These are phyloP conservation scores for Eriosoma lanigerum DNA, from an alignment of 1,140 invertebrate species.

Conservation along the genomic window DNA sequence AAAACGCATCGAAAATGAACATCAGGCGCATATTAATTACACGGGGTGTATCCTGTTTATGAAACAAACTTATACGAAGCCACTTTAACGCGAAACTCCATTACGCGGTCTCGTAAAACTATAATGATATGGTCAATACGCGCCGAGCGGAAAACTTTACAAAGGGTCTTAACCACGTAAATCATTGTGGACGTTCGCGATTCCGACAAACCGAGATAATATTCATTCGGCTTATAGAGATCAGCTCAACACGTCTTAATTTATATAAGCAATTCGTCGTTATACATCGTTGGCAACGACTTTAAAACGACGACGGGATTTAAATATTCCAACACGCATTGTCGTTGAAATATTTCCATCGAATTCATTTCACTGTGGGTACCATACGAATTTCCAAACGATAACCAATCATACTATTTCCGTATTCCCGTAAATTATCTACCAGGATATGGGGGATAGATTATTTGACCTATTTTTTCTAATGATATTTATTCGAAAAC, in stretches of 20 bases:
- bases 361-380: too few species aligned
- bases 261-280: background rate
- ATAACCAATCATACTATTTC: too few species aligned
- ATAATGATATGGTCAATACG: background rate
- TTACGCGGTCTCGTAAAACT: constrained; percentile 14
- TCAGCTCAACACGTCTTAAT: constrained; percentile 20
- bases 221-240: constrained; percentile 9
- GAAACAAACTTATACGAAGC: background rate
- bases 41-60: background rate
- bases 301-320: background rate
- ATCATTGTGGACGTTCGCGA: constrained; percentile 6
- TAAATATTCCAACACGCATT: constrained; percentile 8
- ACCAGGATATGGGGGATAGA: too few species aligned
- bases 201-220: constrained; percentile 13
- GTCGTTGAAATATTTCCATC: too few species aligned
- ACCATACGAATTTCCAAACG: too few species aligned
- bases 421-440: too few species aligned
- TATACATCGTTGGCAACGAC: background rate
- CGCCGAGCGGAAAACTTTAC: background rate
- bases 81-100: constrained; percentile 8
- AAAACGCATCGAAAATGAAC: background rate
- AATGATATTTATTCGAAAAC: too few species aligned
- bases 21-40: constrained; percentile 2
- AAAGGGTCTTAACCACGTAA: constrained; percentile 17
- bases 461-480: too few species aligned